Conservation (phyloP, 2,797 vertebrate genomes). For the Stomatorhinus walkeri region DNA sequence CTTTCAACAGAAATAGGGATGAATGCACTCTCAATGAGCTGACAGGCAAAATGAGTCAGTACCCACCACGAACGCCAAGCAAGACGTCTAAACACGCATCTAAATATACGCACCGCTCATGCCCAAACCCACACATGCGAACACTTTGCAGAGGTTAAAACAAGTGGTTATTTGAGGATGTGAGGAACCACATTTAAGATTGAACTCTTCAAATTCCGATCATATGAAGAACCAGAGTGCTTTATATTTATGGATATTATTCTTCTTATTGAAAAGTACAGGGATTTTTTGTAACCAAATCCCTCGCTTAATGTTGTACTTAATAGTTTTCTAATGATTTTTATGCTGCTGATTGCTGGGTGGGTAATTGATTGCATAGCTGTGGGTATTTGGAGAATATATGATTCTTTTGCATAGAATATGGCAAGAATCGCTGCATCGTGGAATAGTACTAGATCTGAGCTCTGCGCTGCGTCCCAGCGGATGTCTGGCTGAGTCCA, state of each 20-base stretch:
- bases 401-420: neutral
- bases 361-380: neutral
- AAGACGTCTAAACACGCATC: neutral
- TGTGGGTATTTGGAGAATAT: neutral
- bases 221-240: neutral
- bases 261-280: neutral
- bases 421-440: neutral
- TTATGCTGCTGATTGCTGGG: neutral
- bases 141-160: neutral
- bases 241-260: neutral
- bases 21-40: constrained; percentile 28
- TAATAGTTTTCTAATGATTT: neutral
- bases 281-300: neutral
- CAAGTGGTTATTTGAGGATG: neutral
- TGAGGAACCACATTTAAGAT: neutral
- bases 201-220: neutral
- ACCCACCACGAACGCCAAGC: neutral
- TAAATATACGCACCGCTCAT: neutral
- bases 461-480: neutral
- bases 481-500: neutral
- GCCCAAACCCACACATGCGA: neutral
- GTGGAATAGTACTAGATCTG: neutral
- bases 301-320: neutral
- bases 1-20: constrained; percentile 14
- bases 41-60: constrained; percentile 37